Conservation (phyloP, 2,797 vertebrate genomes). For the Pseudochirops corinnae region DNA sequence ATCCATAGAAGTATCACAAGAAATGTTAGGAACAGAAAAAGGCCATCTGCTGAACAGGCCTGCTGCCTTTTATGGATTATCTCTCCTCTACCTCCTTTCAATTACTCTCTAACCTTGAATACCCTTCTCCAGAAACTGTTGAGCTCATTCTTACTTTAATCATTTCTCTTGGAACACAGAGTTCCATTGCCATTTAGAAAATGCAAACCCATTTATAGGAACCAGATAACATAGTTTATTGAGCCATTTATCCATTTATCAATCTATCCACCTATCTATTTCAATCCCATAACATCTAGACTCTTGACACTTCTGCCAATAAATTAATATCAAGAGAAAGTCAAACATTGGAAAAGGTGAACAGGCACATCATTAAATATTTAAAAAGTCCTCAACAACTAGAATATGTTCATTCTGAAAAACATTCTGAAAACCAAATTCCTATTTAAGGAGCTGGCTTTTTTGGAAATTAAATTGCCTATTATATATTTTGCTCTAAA, state of each 20-base stretch:
- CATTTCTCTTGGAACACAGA: background rate
- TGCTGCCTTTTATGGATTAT: background rate
- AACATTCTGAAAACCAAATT: constrained; percentile 17
- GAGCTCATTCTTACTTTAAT: constrained; percentile 3
- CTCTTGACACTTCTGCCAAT: background rate
- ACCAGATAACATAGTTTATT: background rate
- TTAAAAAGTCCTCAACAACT: constrained; percentile 11
- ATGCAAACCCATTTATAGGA: background rate
- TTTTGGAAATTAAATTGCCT: constrained; percentile 19
- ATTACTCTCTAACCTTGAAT: background rate
- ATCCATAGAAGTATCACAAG: constrained; percentile 9
- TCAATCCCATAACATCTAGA: background rate
- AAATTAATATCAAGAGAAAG: constrained; percentile 34
- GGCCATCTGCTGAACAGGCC: background rate
- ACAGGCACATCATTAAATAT: constrained; percentile 15
- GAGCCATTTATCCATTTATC: background rate
- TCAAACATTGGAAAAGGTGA: background rate
- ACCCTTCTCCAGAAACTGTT: background rate
- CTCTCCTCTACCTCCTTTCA: background rate
- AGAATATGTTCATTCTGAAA: background rate
- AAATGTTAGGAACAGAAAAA: background rate
- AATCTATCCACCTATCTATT: background rate
- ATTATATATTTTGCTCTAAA: constrained; percentile 1
- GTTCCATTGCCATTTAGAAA: background rate
- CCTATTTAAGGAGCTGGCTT: background rate